Evolutionary conservation across 2,113 vertebrate species (phyloP).

Genomic region (Peromyscus maniculatus): DNA sequence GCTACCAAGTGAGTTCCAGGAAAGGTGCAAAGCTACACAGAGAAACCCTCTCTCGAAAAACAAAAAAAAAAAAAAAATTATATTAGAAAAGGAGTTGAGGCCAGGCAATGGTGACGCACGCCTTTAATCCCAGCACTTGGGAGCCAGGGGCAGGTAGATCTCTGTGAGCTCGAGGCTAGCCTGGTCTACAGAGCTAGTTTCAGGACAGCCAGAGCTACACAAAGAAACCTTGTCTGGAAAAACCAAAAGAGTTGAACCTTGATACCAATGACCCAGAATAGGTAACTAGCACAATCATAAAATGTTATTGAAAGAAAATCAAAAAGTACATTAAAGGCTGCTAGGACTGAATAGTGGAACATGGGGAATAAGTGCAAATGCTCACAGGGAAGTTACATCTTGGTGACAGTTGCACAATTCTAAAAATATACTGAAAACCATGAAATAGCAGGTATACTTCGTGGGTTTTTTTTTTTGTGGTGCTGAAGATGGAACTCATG

Average conservation of each 20-base stretch:
- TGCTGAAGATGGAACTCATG: not conserved
- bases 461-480: not conserved
- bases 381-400: constrained; percentile 13
- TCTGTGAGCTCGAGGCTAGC: no score
- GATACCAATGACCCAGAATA: constrained; percentile 69
- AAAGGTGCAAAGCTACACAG: no score
- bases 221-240: no score
- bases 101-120: no score
- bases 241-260: constrained; percentile 64
- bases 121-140: no score
- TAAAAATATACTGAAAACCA: constrained; percentile 8
- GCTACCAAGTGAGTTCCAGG: no score
- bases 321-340: constrained; percentile 21
- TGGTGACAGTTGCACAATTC: not conserved
- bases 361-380: constrained; percentile 19
- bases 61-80: no score
- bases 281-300: constrained; percentile 33
- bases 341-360: not conserved
- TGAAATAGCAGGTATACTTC: not conserved
- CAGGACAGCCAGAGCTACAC: no score
- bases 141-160: no score
- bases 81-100: no score
- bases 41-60: no score
- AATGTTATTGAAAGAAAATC: constrained; percentile 61
- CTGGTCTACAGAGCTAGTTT: no score